phyloP scores from a whole-genome alignment of 1,140 invertebrate species.

The Calliphora vicina region DNA sequence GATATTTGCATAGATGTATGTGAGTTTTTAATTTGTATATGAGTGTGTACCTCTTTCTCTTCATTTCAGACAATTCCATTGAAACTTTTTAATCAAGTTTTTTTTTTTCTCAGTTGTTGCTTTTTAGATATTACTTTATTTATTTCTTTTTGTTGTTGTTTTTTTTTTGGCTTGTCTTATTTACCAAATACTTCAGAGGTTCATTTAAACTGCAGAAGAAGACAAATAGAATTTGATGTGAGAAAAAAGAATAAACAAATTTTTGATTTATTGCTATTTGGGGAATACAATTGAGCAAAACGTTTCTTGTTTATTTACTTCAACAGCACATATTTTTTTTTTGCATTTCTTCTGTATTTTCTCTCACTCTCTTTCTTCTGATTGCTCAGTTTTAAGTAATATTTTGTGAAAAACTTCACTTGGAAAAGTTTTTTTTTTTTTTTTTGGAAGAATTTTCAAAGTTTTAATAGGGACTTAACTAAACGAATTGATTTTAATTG shows the following conservation, averaged over 20 bases:
- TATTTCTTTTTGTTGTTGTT: not conserved
- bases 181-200: not conserved
- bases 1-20: not conserved
- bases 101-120: not conserved
- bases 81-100: conserved; percentile 16
- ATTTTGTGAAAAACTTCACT: not conserved
- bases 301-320: conserved; percentile 6
- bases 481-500: not conserved
- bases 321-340: not conserved
- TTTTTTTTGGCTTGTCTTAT: not conserved
- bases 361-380: no score
- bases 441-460: not conserved
- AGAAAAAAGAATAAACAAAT: not conserved
- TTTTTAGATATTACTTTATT: not conserved
- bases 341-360: no score
- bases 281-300: conserved; percentile 7
- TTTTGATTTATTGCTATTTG: conserved; percentile 6
- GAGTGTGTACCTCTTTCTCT: not conserved
- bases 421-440: not conserved
- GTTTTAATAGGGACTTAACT: not conserved
- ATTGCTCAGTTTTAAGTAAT: not conserved
- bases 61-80: not conserved
- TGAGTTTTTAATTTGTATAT: not conserved
- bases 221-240: not conserved
- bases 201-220: not conserved